Percentiles rank a stretch among this genome's conserved stretches.
Evolutionary conservation across 2,888 invertebrate genomes (phyloP).

Genomic region (Autographa pulchrina): DNA sequence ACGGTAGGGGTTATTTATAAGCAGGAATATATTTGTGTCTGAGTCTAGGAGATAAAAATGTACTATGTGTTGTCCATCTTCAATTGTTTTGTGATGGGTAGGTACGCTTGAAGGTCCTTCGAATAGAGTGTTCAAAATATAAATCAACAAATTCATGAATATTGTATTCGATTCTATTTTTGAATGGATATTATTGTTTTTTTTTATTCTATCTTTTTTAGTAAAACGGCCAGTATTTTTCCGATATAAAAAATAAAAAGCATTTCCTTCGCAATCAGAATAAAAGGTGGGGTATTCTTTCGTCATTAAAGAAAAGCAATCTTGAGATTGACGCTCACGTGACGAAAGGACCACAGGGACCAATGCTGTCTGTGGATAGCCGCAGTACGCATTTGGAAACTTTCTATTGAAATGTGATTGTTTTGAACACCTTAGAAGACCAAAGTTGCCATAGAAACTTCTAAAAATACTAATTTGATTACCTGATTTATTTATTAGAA

Average conservation of each 20-base stretch:
- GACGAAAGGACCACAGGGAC: constrained; percentile 43
- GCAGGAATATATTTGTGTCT: not conserved
- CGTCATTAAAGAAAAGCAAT: constrained; percentile 51
- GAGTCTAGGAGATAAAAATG: constrained; percentile 1
- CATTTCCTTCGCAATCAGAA: constrained; percentile 28
- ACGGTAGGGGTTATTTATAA: not conserved
- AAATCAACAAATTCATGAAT: not conserved
- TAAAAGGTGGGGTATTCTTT: constrained; percentile 38
- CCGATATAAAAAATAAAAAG: constrained; percentile 6
- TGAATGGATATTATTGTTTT: not conserved
- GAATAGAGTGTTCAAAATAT: not conserved
- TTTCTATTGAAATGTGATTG: not conserved
- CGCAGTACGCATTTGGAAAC: constrained; percentile 11
- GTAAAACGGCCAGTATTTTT: not conserved
- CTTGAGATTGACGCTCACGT: constrained; percentile 49
- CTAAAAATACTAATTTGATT: too few species aligned
- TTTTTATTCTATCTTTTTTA: not conserved
- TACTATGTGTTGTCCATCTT: too few species aligned
- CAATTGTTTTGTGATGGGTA: too few species aligned
- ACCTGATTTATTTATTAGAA: too few species aligned
- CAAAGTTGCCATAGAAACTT: too few species aligned
- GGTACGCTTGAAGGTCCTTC: too few species aligned
- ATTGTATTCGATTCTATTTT: not conserved
- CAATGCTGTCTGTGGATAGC: constrained; percentile 9
- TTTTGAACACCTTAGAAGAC: not conserved